Evolutionary conservation across 2,888 invertebrate species (phyloP).

Genomic region (Pachycephus smyrnensis): DNA sequence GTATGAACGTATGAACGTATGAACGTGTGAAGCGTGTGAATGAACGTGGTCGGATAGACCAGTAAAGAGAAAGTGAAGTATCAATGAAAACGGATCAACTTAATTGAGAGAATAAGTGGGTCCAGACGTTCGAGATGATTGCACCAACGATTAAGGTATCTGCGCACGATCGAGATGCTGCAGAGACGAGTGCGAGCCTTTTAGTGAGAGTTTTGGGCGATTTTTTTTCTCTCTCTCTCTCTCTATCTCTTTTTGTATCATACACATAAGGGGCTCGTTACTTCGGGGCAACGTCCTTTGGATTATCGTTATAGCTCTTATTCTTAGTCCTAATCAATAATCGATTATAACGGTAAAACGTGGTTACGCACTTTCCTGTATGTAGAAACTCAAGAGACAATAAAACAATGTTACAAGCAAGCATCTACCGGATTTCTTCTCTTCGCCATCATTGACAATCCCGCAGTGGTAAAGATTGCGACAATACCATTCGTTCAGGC

Average conservation of each 20-base stretch:
- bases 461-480: background rate
- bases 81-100: background rate
- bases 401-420: slow-evolving; percentile 45
- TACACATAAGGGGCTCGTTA: background rate
- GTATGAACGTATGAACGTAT: background rate
- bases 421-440: background rate
- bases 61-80: background rate
- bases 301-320: slow-evolving; percentile 8
- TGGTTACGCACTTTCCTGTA: slow-evolving; percentile 46
- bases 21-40: too few species aligned
- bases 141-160: slow-evolving; percentile 2
- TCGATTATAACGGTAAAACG: slow-evolving; percentile 43
- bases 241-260: slow-evolving; percentile 10
- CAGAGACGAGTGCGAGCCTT: background rate
- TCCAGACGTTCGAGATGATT: background rate
- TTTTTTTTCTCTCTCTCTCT: background rate
- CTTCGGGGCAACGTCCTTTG: slow-evolving; percentile 1
- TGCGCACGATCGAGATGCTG: background rate
- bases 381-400: slow-evolving; percentile 47
- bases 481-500: too few species aligned
- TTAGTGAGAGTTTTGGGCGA: background rate
- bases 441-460: background rate
- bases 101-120: background rate
- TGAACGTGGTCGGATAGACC: background rate
- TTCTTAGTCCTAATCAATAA: slow-evolving; percentile 29